Base-by-base conservation (phyloP, 2,797 vertebrate species). In the Neomorphus geoffroyi region DNA sequence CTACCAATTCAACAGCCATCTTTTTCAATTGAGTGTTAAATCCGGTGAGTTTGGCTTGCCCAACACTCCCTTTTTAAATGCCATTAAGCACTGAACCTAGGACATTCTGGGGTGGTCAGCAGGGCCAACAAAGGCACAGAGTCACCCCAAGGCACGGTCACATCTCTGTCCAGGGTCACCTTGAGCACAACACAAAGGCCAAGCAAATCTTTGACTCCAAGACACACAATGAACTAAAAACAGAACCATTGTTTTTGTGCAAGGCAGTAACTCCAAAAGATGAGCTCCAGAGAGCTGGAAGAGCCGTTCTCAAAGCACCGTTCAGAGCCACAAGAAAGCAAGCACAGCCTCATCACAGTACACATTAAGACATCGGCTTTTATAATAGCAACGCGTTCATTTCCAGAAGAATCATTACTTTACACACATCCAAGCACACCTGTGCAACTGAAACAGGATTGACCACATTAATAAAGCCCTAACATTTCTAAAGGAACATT, bases 41-140 rank as follows among this genome's bases (percentile, higher is more conserved):
- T 18, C 23, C 43, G 18, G 43, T 43, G 18, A 18, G 43, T n/a
- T 27, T 4, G 18, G 23, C 72, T 43, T 17, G 7, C 26, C 41
- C 32, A 54, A 43, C 41, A 7, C 21, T 17, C 27, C 3, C 50
- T 53, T 65, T 64, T 77, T 33, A 43, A 58, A 13, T 6, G 24
- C 39, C 51, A 23, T 23, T 43, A 41, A 2, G 1, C 65, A 12
- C 32, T 11, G 27, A 5, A 32, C 6, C 23, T 10, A 13, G 64
- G 64, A 30, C 32, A 22, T 64, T 37, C 39, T 17, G 23, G 33
- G 39, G 24, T 0, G 12, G 21, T 10, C 1, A 56, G 84, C 60
- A 72, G 66, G 6, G 18, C 28, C 2, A 0, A 12, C 24, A 32
- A 37, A 32, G 60, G 60, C 2, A 0, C 57, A n/a, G 10, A 23